phyloP scores from a whole-genome alignment of 2,113 vertebrate species.

The Alouatta palliata region DNA sequence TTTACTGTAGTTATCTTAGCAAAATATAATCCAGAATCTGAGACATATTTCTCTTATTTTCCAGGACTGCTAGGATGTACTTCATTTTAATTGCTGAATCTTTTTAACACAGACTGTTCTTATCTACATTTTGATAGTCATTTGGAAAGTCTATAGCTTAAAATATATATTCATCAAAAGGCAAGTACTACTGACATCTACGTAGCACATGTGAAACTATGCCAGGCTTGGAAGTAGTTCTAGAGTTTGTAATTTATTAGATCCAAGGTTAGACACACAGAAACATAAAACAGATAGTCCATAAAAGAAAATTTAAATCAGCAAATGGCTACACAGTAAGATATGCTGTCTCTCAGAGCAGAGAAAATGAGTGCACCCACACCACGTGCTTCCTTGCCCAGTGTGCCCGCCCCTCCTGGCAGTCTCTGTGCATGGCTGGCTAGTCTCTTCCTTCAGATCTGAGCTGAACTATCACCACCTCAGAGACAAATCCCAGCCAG shows the following conservation, averaged over 20 bases:
- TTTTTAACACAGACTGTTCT: not conserved
- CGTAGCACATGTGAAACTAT: not conserved
- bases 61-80: not conserved
- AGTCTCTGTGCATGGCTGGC: not conserved
- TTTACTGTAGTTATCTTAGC: not conserved
- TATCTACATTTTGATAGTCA: not conserved
- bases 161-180: not conserved
- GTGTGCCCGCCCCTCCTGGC: not conserved
- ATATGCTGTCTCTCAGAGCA: not conserved
- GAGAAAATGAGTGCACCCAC: accelerated
- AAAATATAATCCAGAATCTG: not conserved
- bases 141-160: not conserved
- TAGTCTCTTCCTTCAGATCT: not conserved
- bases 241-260: not conserved
- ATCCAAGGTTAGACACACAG: not conserved
- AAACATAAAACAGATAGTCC: not conserved
- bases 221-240: not conserved
- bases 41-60: not conserved
- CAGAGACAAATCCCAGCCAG: not conserved
- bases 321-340: not conserved
- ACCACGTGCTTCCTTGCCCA: not conserved
- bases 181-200: not conserved
- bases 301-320: not conserved
- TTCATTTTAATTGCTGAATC: not conserved
- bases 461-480: not conserved